Percentiles rank a stretch among this genome's conserved stretches.
phyloP scores from a whole-genome alignment of 2,113 vertebrate species.

The Cariama cristata region DNA sequence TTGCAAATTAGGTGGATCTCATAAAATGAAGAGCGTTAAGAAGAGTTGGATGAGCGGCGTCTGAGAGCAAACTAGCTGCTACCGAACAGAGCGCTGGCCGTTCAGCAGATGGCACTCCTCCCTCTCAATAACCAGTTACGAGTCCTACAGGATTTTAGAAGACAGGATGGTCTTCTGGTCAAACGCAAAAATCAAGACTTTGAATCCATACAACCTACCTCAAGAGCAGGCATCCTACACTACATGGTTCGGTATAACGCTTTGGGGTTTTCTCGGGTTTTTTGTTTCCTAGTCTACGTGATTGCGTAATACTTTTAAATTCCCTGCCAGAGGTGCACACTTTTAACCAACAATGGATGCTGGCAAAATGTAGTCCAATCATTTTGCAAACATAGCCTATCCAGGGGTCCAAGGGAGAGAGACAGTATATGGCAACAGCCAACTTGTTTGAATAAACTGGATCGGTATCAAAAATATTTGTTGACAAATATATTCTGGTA shows the following conservation, averaged over 20 bases:
- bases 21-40: rapidly evolving
- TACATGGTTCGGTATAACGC: rapidly evolving
- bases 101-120: conserved; percentile 55
- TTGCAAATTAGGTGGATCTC: rapidly evolving
- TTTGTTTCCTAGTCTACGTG: not conserved
- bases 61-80: not conserved
- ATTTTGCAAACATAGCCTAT: not conserved
- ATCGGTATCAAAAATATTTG: not conserved
- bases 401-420: not conserved
- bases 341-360: not conserved
- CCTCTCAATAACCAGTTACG: not conserved
- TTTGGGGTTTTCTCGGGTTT: not conserved
- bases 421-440: not conserved
- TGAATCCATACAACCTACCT: not conserved
- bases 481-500: not conserved
- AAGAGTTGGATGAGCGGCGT: rapidly evolving
- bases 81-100: not conserved
- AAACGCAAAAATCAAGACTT: not conserved
- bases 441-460: not conserved
- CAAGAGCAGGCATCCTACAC: not conserved
- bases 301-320: not conserved
- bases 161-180: rapidly evolving
- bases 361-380: not conserved
- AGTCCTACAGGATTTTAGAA: not conserved
- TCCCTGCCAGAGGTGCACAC: not conserved